Base-by-base conservation (phyloP, 2,797 vertebrate species). In the Cygnus olor region DNA sequence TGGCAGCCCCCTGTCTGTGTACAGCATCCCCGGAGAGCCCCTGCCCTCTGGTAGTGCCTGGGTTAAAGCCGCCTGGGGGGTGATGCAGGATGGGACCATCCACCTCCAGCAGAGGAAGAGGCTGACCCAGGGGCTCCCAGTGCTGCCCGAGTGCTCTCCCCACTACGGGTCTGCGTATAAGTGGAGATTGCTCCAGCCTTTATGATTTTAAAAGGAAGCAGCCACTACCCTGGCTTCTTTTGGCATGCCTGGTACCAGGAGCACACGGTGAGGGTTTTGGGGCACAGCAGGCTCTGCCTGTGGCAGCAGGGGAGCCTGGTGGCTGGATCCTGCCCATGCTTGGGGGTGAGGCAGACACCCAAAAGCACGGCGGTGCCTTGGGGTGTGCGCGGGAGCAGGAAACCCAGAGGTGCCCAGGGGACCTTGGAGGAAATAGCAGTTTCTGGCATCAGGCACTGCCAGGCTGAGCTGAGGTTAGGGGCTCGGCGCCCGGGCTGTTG, bases 221-320 rank as follows among this genome's bases (percentile, higher is more conserved):
- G 80, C 34, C 42, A 53, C 69, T 42, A 4, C 5, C 24, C 6
- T 10, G 47, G 57, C 2, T 22, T 25, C 2, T 28, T 44, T 58
- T 9, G 19, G 60, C 25, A 42, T 8, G 6, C n/a, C 64, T 47
- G 14, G 17, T 44, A 51, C 27, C 45, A 44, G 57, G 44, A 27
- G 51, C 1, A 6, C 0, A 0, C 3, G 28, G 8, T 11, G 14
- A 15, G 21, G 40, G 20, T 6, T 42, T 51, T 7, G 34, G 27
- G 24, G 25, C 60, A 18, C 36, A 25, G 34, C 22, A 36, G 34
- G 58, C 58, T 60, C 6, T 24, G 9, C 11, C 34, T 20, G 38
- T 19, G 14, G 36, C 28, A 71, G 51, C 20, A 28, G 66, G 45
- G 47, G 36, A 71, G 36, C 5, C 4, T 30, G 32, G 8, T 12